A percentile compares a stretch with the other conserved stretches of the same genome.
These are phyloP conservation scores for Catajapyx aquilonaris DNA, from an alignment of 1,140 invertebrate species.

Conservation along the genomic window DNA sequence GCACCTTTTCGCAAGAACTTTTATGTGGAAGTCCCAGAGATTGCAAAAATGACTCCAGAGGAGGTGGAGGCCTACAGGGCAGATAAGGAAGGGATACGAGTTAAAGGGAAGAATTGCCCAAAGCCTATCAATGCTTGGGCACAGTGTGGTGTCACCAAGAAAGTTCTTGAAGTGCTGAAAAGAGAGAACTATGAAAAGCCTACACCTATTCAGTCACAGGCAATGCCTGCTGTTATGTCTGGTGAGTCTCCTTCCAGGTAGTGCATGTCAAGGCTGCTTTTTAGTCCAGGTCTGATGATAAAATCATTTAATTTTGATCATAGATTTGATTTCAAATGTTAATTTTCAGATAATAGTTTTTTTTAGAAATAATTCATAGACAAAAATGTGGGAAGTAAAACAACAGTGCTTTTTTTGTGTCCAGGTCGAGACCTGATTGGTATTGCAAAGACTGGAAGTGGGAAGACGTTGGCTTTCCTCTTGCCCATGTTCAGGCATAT, in stretches of 20 bases:
- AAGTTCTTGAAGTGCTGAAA: conserved; percentile 84
- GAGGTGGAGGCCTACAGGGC: conserved; percentile 69
- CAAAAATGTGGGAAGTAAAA: background rate
- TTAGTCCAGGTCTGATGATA: no score
- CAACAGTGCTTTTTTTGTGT: conserved; percentile 3
- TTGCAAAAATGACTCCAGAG: conserved; percentile 71
- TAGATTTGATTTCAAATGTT: no score
- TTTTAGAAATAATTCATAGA: no score
- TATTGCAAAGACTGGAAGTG: conserved; percentile 97
- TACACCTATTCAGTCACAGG: conserved; percentile 96
- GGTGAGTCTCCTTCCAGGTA: no score
- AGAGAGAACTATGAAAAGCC: conserved; percentile 89
- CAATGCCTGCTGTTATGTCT: conserved; percentile 97
- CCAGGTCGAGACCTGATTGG: conserved; percentile 82
- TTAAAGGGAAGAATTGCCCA: conserved; percentile 72
- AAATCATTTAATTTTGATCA: no score
- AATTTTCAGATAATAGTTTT: no score
- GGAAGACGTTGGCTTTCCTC: conserved; percentile 95
- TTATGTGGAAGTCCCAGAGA: conserved; percentile 80
- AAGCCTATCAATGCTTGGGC: conserved; percentile 95
- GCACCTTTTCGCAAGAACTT: conserved; percentile 83
- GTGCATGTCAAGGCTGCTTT: no score
- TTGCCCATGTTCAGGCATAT: conserved; percentile 98
- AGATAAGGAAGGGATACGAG: conserved; percentile 54
- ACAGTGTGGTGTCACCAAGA: conserved; percentile 93